Percentiles rank a stretch among this genome's conserved stretches.
phyloP scores from a whole-genome alignment of 2,888 invertebrate genomes.

The Dromius quadrimaculatus region DNA sequence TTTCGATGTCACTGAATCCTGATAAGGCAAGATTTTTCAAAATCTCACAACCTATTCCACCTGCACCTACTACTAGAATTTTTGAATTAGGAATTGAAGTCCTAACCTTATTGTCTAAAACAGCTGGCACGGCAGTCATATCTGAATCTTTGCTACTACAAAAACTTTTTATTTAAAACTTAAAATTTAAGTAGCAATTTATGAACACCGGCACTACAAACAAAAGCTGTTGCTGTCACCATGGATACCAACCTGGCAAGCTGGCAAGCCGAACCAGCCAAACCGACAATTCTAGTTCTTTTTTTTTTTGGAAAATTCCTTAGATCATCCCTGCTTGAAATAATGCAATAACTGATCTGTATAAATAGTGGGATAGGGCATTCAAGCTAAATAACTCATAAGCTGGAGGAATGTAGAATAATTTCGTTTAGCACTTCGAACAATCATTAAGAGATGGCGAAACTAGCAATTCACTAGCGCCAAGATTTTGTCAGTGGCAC shows the following conservation, averaged over 20 bases:
- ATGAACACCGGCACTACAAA: conserved; percentile 30
- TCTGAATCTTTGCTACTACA: conserved; percentile 28
- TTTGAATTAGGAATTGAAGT: conserved; percentile 78
- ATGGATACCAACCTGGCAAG: not conserved
- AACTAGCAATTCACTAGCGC: too few relatives aligned
- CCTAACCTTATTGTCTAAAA: conserved; percentile 75
- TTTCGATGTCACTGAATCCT: conserved; percentile 93
- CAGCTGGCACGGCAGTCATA: conserved; percentile 73
- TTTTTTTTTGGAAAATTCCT: too few relatives aligned
- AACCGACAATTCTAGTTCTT: too few relatives aligned
- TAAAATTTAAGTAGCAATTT: conserved; percentile 31
- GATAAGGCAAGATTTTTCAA: conserved; percentile 96
- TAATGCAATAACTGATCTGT: too few relatives aligned
- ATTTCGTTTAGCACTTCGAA: too few relatives aligned
- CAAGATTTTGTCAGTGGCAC: too few relatives aligned
- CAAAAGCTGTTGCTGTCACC: conserved; percentile 24
- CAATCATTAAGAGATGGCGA: too few relatives aligned
- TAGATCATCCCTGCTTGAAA: too few relatives aligned
- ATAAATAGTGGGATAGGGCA: too few relatives aligned
- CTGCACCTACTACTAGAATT: conserved; percentile 93
- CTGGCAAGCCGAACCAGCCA: not conserved
- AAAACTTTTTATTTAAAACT: conserved; percentile 20
- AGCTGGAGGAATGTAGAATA: too few relatives aligned
- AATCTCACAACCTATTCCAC: conserved; percentile 99
- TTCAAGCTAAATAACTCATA: too few relatives aligned